phyloP scores from a whole-genome alignment of 2,113 vertebrate genomes.

The Solea senegalensis region DNA sequence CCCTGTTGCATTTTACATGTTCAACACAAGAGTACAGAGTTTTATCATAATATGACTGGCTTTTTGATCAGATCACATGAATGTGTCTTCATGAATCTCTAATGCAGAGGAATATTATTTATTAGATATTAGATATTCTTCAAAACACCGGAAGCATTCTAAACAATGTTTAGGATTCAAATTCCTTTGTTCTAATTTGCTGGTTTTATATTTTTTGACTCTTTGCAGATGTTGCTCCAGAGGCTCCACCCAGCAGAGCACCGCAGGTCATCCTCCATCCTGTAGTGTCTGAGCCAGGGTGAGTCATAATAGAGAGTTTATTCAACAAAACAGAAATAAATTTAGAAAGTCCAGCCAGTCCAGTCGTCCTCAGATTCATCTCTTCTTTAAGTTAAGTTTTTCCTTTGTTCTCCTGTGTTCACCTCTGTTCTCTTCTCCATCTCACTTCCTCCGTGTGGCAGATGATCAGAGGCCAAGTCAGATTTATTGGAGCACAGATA shows the following conservation, averaged over 20 bases:
- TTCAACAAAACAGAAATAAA: neutral
- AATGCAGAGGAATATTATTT: too few relatives aligned
- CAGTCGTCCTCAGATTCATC: slow-evolving; percentile 7
- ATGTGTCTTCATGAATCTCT: too few relatives aligned
- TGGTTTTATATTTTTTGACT: slow-evolving; percentile 38
- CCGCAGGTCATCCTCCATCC: slow-evolving; percentile 97
- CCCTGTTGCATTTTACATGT: slow-evolving; percentile 6
- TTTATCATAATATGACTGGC: too few relatives aligned
- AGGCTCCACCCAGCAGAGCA: slow-evolving; percentile 89
- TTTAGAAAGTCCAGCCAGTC: slow-evolving; percentile 3
- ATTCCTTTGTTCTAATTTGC: neutral
- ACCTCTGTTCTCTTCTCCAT: neutral
- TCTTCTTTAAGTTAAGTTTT: slow-evolving; percentile 1
- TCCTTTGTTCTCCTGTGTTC: neutral
- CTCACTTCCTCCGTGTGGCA: slow-evolving; percentile 26
- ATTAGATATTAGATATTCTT: too few relatives aligned
- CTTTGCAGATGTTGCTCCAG: slow-evolving; percentile 89
- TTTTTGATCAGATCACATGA: too few relatives aligned
- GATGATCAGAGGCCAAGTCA: slow-evolving; percentile 56
- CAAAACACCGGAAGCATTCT: too few relatives aligned
- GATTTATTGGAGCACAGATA: slow-evolving; percentile 76
- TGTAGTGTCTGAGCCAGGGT: slow-evolving; percentile 93
- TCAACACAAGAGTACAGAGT: neutral
- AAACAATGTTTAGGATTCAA: too few relatives aligned
- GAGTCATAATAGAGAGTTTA: slow-evolving; percentile 65